Evolutionary conservation across 2,113 vertebrate genomes (phyloP).

Genomic region (Sylvicapra grimmia): DNA sequence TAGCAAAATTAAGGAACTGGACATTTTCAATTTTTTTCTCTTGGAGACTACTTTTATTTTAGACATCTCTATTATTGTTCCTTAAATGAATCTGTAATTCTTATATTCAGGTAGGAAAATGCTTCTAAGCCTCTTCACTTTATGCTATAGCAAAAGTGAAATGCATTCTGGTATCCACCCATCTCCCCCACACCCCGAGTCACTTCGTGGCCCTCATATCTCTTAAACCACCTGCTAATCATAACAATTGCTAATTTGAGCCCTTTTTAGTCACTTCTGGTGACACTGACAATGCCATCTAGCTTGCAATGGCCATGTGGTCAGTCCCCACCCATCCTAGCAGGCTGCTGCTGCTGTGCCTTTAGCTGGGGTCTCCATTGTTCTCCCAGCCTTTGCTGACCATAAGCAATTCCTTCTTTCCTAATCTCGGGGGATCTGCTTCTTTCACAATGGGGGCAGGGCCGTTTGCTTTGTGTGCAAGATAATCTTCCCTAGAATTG

Average conservation of each 20-base stretch:
- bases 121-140: neutral
- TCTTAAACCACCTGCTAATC: constrained; percentile 82
- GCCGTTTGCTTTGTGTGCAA: constrained; percentile 76
- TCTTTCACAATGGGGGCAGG: constrained; percentile 79
- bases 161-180: neutral
- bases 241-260: constrained; percentile 78
- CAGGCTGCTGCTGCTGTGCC: constrained; percentile 72
- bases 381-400: constrained; percentile 82
- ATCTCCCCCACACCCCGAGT: constrained; percentile 23
- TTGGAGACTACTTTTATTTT: neutral
- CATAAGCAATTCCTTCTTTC: constrained; percentile 80
- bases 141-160: neutral
- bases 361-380: constrained; percentile 80
- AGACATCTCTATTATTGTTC: constrained; percentile 38
- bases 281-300: constrained; percentile 74
- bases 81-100: constrained; percentile 51
- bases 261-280: constrained; percentile 71
- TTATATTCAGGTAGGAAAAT: constrained; percentile 47
- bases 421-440: constrained; percentile 78
- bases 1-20: constrained; percentile 38
- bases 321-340: constrained; percentile 74
- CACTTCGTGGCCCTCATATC: constrained; percentile 67
- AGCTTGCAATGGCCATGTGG: constrained; percentile 77
- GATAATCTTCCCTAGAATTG: constrained; percentile 80
- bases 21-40: neutral